Base-by-base conservation (phyloP, 2,888 invertebrate genomes). In the Lepidocyrtinus sp. region DNA sequence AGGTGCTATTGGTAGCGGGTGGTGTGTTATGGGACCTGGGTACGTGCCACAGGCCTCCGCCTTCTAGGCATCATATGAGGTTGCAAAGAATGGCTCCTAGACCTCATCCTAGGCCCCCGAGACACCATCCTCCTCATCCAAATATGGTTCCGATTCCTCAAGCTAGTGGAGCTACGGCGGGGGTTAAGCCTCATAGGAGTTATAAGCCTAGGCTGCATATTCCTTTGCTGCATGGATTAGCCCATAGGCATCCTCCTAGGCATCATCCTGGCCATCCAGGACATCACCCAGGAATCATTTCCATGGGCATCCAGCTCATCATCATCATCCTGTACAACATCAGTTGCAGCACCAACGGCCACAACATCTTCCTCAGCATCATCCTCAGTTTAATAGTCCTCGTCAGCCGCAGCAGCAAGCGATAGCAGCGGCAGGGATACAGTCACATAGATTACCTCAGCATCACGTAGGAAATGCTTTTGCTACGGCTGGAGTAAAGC, bases 91-190 rank as follows among this genome's bases (percentile, higher is more conserved):
- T 81, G 81, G 72, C 72, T 12, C 55, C 67, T 27, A 12, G 77
- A 59, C 12, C 75, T 64, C 75, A 79, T 67, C 75, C 64, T 2
- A 24, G 81, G 15, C 80, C 79, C 55, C 71, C 55, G 5, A 70
- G 75, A 25, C 84, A 83, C 69, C 78, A 83, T 55, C 80, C 82
- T 15, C 70, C 75, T 21, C 62, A 69, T 36, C 74, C 80, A 1
- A 74, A 75, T 19, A 71, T 75, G 75, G 64, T 80, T 46, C 68
- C 64, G 2, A 45, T 45, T 2, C 19, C 55, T 5, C 46, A 27
- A 5, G 59, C 17, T 17, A 21, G 59, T 1, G 36, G 27, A 19
- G 36, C 12, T 7, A 1, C 45, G 12, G 63, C 65, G 15, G 55
- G 55, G 17, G 55, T 55, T 7, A 69, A 74, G 12, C 79, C 72